A percentile compares a stretch with the other conserved stretches of the same genome.
Evolutionary conservation across 2,888 invertebrate species (phyloP).

Genomic region (Mantis religiosa): DNA sequence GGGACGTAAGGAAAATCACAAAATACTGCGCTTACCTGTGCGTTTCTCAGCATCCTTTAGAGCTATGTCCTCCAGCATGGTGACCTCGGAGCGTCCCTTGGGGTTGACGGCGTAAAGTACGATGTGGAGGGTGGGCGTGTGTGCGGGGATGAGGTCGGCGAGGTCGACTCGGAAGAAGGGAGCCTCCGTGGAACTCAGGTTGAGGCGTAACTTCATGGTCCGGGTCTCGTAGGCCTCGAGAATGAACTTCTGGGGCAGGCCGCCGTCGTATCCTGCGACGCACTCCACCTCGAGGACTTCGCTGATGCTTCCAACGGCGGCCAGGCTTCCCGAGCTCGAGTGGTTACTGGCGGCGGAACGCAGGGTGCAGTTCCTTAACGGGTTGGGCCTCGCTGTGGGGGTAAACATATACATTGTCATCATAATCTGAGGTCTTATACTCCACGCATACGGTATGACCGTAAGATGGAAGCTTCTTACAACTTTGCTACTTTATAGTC

Average conservation of each 20-base stretch:
- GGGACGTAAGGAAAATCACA: background rate
- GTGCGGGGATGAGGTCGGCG: constrained; percentile 56
- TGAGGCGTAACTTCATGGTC: constrained; percentile 65
- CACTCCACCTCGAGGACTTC: constrained; percentile 71
- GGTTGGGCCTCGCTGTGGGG: constrained; percentile 67
- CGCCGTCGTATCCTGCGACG: constrained; percentile 84
- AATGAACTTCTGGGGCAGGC: constrained; percentile 78
- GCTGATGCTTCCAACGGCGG: constrained; percentile 46
- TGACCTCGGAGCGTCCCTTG: constrained; percentile 79
- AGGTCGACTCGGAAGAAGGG: constrained; percentile 48
- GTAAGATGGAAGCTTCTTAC: too few relatives aligned
- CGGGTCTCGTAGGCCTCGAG: constrained; percentile 76
- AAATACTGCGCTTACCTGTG: constrained; percentile 56
- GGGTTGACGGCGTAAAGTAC: constrained; percentile 79
- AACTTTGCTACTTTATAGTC: too few relatives aligned
- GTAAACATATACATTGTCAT: too few relatives aligned
- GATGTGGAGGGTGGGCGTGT: constrained; percentile 64
- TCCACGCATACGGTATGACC: too few relatives aligned
- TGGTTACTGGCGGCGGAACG: constrained; percentile 55
- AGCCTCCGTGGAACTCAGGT: constrained; percentile 55
- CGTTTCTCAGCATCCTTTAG: constrained; percentile 72
- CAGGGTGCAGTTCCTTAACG: constrained; percentile 81
- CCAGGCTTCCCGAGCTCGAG: constrained; percentile 50
- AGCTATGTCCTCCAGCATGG: constrained; percentile 78
- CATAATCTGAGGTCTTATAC: too few relatives aligned